These are phyloP conservation scores for Thomomys bottae DNA, from an alignment of 2,113 vertebrate genomes.

Conservation along the genomic window DNA sequence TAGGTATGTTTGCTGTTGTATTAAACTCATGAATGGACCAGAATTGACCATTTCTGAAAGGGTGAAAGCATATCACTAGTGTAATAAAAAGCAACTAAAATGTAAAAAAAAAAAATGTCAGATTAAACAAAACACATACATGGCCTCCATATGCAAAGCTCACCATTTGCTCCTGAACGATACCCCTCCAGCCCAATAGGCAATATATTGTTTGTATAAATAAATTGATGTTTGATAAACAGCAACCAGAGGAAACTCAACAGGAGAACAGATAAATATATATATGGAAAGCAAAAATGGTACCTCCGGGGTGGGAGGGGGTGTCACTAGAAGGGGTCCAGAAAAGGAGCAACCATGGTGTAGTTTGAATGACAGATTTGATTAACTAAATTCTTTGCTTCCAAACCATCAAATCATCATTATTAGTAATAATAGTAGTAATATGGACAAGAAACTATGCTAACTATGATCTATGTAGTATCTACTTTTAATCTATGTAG, in stretches of 20 bases:
- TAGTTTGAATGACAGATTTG: background rate
- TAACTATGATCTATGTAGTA: background rate
- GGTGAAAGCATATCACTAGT: background rate
- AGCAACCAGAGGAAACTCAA: background rate
- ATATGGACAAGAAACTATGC: background rate
- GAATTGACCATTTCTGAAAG: conserved; percentile 14
- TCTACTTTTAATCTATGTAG: no score
- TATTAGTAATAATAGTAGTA: background rate
- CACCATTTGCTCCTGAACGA: background rate
- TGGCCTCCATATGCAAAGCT: background rate
- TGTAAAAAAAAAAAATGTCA: no score
- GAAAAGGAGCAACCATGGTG: background rate
- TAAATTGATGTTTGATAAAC: background rate
- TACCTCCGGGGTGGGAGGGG: background rate
- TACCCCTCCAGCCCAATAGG: background rate
- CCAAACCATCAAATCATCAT: background rate
- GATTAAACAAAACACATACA: background rate
- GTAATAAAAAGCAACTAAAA: conserved; percentile 37
- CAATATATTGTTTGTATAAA: background rate
- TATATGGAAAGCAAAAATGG: background rate
- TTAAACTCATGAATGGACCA: background rate
- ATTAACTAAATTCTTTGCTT: background rate
- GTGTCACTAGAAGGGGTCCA: no score
- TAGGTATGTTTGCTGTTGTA: background rate
- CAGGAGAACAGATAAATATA: background rate